Conservation (phyloP, 2,113 vertebrate genomes). For the Rostratula benghalensis region DNA sequence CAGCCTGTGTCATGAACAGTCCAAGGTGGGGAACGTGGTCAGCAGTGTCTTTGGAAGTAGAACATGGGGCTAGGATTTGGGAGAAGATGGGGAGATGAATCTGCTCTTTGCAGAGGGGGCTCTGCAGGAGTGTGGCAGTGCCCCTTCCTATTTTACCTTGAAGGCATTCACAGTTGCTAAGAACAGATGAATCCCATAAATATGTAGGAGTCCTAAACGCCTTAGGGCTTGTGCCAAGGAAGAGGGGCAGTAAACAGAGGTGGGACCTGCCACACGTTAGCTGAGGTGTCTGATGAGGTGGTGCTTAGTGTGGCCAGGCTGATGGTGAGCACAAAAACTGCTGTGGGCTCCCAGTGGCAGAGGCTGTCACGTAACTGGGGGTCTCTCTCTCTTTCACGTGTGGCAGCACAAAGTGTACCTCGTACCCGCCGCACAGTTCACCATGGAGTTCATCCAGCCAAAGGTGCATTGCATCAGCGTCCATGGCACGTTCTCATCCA, state of each 20-base stretch:
- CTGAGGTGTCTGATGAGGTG: not conserved
- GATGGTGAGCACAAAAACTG: not conserved
- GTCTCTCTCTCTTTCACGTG: not conserved
- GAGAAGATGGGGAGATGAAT: not conserved
- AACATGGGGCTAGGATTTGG: not conserved
- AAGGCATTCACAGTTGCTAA: not conserved
- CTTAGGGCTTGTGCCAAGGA: not conserved
- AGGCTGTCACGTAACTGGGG: not conserved
- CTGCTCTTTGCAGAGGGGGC: not conserved
- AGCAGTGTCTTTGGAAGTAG: not conserved
- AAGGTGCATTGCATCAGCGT: conserved; percentile 84
- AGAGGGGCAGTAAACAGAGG: not conserved
- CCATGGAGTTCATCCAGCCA: conserved; percentile 83
- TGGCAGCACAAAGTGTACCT: conserved; percentile 86
- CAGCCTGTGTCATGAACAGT: not conserved
- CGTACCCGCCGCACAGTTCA: conserved; percentile 82
- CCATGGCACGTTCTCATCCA: conserved; percentile 83
- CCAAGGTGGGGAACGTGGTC: not conserved
- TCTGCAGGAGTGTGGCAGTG: not conserved
- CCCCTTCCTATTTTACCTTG: not conserved
- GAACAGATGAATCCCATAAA: not conserved
- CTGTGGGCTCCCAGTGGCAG: not conserved
- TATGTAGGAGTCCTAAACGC: not conserved
- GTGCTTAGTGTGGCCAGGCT: not conserved
- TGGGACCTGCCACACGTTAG: not conserved